Base-by-base conservation (phyloP, 2,797 vertebrate species). In the Sus cebifrons region DNA sequence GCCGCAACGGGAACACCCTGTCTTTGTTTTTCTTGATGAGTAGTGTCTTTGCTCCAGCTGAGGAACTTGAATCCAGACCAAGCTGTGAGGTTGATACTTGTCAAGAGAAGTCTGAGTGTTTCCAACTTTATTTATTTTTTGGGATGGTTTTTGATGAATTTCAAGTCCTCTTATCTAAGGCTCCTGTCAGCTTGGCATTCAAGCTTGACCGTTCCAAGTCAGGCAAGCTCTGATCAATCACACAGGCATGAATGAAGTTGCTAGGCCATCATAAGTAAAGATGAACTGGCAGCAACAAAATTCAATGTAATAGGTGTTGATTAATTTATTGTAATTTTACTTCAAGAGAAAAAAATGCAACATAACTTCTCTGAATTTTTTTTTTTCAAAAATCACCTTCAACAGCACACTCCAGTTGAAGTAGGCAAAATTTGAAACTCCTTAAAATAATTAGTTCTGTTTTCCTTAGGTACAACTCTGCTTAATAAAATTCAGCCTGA, bases 351-450 rank as follows among this genome's bases (percentile, higher is more conserved):
- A 84, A 92, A 54, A 70, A 36, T 56, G 15, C 2, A 75, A 36
- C 44, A 54, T 25, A 52, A 52, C 23, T 74, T 93, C n/a, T 75
- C n/a, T 91, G 21, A 6, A 49, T 62, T 86, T 89, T 49, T 85
- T n/a, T 92, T 74, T 84, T 83, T 93, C 36, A 92, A 71, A 86
- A 44, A 36, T 44, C 27, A 73, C 64, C 70, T 64, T 95, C 49
- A 58, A 12, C 4, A 62, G 13, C 25, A 6, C 0, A 25, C 2
- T 88, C 27, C 78, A 36, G 82, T 91, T 89, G 79, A 96, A 86
- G 54, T 77, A 78, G 74, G 44, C 6, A 79, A 17, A 65, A 83
- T 94, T 85, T 67, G 10, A 86, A 84, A 88, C 16, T 83, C 15
- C 44, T 94, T 84, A 29, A 91, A 87, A 65, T 13, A 95, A 73